These are phyloP conservation scores for Tetragonula carbonaria DNA, from an alignment of 2,888 invertebrate genomes.

Conservation along the genomic window DNA sequence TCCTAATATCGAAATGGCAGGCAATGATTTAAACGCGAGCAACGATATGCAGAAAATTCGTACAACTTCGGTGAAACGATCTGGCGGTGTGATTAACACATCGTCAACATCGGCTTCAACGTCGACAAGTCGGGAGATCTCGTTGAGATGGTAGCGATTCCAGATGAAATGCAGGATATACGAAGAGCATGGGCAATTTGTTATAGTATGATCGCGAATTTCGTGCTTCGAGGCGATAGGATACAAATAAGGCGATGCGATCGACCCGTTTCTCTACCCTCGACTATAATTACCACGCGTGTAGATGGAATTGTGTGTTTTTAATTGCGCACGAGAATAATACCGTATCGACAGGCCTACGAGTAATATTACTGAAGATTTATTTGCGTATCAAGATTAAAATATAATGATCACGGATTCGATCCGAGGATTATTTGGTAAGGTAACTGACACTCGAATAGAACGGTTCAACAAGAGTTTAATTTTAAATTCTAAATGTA, in stretches of 20 bases:
- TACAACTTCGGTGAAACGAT: background rate
- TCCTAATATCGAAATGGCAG: conserved; percentile 48
- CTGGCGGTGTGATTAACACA: conserved; percentile 42
- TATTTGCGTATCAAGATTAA: background rate
- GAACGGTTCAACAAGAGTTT: background rate
- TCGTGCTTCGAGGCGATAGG: conserved; percentile 58
- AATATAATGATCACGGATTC: background rate
- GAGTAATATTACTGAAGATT: background rate
- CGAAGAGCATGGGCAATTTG: conserved; percentile 37
- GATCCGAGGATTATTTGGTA: background rate
- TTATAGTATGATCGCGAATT: conserved; percentile 50
- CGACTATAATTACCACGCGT: conserved; percentile 70
- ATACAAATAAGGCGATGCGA: conserved; percentile 68
- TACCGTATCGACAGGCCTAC: no score
- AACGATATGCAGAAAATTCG: conserved; percentile 35
- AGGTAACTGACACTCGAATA: background rate
- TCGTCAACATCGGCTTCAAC: conserved; percentile 22
- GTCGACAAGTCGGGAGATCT: conserved; percentile 19
- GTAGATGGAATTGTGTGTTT: conserved; percentile 72
- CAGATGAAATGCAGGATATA: conserved; percentile 13
- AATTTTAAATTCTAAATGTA: conserved; percentile 7
- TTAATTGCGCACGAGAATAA: conserved; percentile 60
- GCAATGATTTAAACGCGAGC: no score
- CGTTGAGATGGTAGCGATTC: conserved; percentile 16
- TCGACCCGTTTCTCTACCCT: background rate